Percentiles rank a stretch among this genome's conserved stretches.
Conservation (phyloP, 1,140 invertebrate species). For the Coboldia fuscipes region DNA sequence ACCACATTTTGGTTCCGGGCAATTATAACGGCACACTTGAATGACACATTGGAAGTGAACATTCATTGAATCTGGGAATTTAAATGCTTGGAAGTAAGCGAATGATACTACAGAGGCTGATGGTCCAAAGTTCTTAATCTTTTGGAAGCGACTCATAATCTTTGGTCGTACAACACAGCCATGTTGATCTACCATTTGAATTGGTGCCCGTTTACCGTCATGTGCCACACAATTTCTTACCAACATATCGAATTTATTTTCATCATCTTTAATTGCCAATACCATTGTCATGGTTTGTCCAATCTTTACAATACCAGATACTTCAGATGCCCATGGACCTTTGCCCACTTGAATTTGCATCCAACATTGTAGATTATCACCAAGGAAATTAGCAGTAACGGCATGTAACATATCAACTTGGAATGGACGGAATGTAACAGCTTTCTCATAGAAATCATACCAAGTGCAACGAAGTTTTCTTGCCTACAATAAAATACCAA, state of each 20-base stretch:
- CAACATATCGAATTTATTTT: constrained; percentile 89
- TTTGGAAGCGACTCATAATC: constrained; percentile 88
- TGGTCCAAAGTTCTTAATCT: constrained; percentile 87
- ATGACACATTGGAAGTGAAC: constrained; percentile 94
- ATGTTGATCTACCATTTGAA: constrained; percentile 78
- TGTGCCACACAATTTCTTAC: constrained; percentile 86
- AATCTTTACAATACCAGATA: constrained; percentile 85
- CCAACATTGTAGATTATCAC: constrained; percentile 88
- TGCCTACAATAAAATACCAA: constrained; percentile 17
- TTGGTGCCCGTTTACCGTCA: constrained; percentile 77
- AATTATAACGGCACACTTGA: constrained; percentile 83
- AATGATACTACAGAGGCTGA: constrained; percentile 84
- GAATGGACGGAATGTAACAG: constrained; percentile 82
- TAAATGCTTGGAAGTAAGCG: constrained; percentile 91
- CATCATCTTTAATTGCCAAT: constrained; percentile 82
- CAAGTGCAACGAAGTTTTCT: constrained; percentile 76
- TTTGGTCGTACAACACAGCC: constrained; percentile 83
- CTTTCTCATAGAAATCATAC: constrained; percentile 91
- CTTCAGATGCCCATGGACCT: constrained; percentile 85
- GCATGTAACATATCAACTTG: constrained; percentile 87
- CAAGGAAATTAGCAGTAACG: constrained; percentile 82
- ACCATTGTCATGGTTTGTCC: constrained; percentile 95
- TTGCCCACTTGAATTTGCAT: constrained; percentile 92
- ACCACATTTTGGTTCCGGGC: constrained; percentile 74
- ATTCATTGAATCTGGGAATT: constrained; percentile 93